Evolutionary conservation across 2,797 vertebrate genomes (phyloP), one percentile per base, ranked within the genome.

Genomic region (Kryptopterus vitreolus): DNA sequence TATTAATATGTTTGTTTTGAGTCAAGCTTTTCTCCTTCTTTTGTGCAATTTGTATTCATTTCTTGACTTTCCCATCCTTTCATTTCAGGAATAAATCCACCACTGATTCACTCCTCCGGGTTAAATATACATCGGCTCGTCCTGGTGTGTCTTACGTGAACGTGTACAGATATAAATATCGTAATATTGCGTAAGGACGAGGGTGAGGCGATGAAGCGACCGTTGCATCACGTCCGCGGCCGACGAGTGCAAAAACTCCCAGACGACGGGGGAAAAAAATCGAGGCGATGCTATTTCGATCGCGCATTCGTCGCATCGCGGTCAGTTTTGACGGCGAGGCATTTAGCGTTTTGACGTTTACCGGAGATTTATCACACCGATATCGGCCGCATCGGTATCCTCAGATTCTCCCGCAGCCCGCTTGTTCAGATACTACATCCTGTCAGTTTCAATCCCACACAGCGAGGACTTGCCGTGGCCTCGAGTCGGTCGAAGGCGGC

Each of bases 161-260:
- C 15, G 20, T 8, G 16, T 29, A 69, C 69, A 33, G 69, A 53
- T 71, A 71, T 53, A 71, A 22, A 53, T 53, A 53, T 13, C 18
- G 18, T 33, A 33, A 71, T 33, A 31, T 71, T 69, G 46, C 66
- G 5, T 69, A 69, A 69, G 46, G 24, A 43, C 63, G 48, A 43
- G 38, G 38, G 38, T 13, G 68, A 71, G 20, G 18, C 1, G 4
- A 9, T 12, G 26, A 12, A 52, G 16, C 22, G 18, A 22, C 22
- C 7, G 26, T 53, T 71, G 69, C 26, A 22, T 52, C 48, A 72
- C 3, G 1, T 72, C 13, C 13, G 31, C 13, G 16, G 48, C 48
- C 24, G 11, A 24, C 43, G 52, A 31, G 53, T 12, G 8, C 13
- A 72, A 33, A 72, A 33, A 72, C 29, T 33, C 68, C 2, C 7